Percentiles rank a stretch among this genome's conserved stretches.
Conservation (phyloP, 2,113 vertebrate species). For the Myrmophylax atrothorax region DNA sequence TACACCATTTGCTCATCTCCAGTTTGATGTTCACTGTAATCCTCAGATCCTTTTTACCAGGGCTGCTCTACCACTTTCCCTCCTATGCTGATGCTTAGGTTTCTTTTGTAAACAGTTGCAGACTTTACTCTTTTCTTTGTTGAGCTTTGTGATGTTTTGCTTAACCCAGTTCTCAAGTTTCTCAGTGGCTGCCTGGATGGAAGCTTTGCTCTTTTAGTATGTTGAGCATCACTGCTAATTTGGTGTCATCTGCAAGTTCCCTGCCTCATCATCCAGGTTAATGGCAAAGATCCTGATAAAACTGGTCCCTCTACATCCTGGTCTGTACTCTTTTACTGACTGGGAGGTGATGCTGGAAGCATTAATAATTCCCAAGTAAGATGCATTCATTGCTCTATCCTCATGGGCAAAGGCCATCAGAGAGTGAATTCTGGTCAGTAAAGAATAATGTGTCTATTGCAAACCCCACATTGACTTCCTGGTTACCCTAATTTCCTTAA, state of each 20-base stretch:
- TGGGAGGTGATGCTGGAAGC: not conserved
- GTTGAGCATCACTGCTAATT: not conserved
- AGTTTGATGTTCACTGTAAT: not conserved
- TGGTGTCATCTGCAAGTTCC: not conserved
- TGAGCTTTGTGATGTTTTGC: not conserved
- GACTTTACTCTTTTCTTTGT: not conserved
- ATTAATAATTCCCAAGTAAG: not conserved
- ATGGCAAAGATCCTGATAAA: not conserved
- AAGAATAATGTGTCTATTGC: not conserved
- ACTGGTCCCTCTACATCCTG: fast-evolving
- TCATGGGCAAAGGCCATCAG: not conserved
- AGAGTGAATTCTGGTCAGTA: not conserved
- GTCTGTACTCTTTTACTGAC: not conserved
- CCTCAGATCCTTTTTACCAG: not conserved
- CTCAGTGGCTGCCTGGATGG: not conserved
- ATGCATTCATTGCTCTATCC: not conserved
- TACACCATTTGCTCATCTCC: not conserved
- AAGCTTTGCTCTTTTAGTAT: not conserved
- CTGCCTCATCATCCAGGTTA: not conserved
- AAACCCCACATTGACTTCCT: not conserved
- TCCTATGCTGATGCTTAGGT: not conserved
- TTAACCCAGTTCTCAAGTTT: not conserved
- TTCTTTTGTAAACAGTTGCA: not conserved
- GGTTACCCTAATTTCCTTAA: not conserved
- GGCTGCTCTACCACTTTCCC: not conserved